A percentile compares a stretch with the other conserved stretches of the same genome.
phyloP scores from a whole-genome alignment of 2,888 invertebrate species.

The Drosophila atripex region DNA sequence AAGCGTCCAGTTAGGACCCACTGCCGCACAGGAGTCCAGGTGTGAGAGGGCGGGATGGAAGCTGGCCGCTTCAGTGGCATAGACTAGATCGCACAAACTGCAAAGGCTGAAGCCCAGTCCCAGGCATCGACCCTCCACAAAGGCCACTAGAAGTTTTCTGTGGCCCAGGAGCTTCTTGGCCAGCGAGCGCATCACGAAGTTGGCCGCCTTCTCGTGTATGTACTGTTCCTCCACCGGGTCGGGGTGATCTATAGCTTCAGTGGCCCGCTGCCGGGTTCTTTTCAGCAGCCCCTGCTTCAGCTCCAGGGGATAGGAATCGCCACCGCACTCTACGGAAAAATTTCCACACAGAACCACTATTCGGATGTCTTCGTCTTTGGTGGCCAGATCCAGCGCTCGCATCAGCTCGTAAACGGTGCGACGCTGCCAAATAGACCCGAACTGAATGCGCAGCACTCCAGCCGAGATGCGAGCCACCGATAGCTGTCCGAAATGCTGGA shows the following conservation, averaged over 20 bases:
- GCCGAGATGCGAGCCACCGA: conserved; percentile 78
- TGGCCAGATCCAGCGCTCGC: conserved; percentile 88
- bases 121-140: conserved; percentile 97
- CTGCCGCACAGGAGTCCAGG: conserved; percentile 94
- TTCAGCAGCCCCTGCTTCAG: conserved; percentile 27
- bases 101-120: conserved; percentile 92
- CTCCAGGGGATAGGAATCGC: conserved; percentile 50
- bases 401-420: conserved; percentile 89
- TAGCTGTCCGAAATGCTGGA: conserved; percentile 56
- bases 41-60: conserved; percentile 95
- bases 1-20: conserved; percentile 93
- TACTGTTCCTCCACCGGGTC: conserved; percentile 60
- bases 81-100: conserved; percentile 94
- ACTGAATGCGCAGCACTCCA: conserved; percentile 86
- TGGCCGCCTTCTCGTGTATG: conserved; percentile 73
- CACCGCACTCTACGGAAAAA: conserved; percentile 68
- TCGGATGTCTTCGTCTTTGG: conserved; percentile 87
- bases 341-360: conserved; percentile 89
- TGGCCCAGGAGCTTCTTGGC: conserved; percentile 91
- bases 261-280: conserved; percentile 4
- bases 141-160: conserved; percentile 93
- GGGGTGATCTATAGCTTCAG: background rate
- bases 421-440: conserved; percentile 90
- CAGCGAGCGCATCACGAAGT: conserved; percentile 85
- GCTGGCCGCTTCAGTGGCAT: conserved; percentile 92